Evolutionary conservation across 2,888 invertebrate genomes (phyloP).

Genomic region (Philaethria dido): DNA sequence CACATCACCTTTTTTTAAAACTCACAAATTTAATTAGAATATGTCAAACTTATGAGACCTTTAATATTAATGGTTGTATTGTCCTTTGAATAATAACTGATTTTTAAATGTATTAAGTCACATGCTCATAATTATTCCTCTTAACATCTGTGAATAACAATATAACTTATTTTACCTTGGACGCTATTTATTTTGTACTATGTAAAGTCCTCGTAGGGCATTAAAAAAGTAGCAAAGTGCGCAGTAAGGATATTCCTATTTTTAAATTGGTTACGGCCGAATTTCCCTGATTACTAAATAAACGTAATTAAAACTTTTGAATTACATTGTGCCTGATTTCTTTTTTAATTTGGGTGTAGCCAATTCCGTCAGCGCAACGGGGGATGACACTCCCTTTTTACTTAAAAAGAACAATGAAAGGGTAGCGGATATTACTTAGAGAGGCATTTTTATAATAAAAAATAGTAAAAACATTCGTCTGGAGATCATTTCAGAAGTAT

Average conservation of each 20-base stretch:
- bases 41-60: too few species aligned
- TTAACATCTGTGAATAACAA: background rate
- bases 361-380: conserved; percentile 76
- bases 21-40: too few species aligned
- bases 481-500: conserved; percentile 20
- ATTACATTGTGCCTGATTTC: conserved; percentile 79
- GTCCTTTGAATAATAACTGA: too few species aligned
- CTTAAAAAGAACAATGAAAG: conserved; percentile 46
- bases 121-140: too few species aligned
- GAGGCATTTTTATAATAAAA: conserved; percentile 45
- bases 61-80: too few species aligned
- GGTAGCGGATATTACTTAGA: conserved; percentile 42
- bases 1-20: too few species aligned
- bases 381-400: conserved; percentile 74
- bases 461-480: conserved; percentile 25
- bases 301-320: conserved; percentile 82
- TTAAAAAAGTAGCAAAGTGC: conserved; percentile 15
- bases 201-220: background rate
- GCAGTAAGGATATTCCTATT: conserved; percentile 47
- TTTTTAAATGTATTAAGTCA: too few species aligned
- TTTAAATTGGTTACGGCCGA: conserved; percentile 70
- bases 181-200: background rate
- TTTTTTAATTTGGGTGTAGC: conserved; percentile 79
- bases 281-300: conserved; percentile 77
- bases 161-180: background rate